Evolutionary conservation across 2,113 vertebrate species (phyloP), one percentile per base, ranked within the genome.

Genomic region (Azemiops feae): DNA sequence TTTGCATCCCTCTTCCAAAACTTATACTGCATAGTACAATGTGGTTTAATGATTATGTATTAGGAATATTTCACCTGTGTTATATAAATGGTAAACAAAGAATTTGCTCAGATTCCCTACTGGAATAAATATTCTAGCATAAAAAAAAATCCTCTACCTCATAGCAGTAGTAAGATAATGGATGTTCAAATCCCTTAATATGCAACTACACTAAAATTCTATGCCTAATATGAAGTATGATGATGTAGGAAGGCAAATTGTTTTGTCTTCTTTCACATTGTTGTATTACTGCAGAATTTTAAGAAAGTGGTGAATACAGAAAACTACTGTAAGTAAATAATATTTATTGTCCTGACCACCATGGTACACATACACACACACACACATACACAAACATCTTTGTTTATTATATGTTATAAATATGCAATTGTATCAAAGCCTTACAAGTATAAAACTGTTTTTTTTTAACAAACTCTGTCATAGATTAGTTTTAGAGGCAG

Each of bases 131-230:
- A 3, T 55, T 45, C 34, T 14, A 12, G 55, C 14, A 69, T 25
- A 52, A 81, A 60, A 54, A 88, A 88, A 0, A 22, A 12, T 11
- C 1, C 2, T 6, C 25, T 57, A 12, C 27, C 27, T 12, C 55
- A 81, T 4, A 92, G 27, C n/a, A n/a, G 39, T 34, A 57, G 39
- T 57, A 85, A 85, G 60, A 50, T 58, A 34, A 89, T 57, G 6
- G 23, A 47, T 57, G 20, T 85, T 89, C 57, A 52, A 69, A 92
- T 85, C 14, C 20, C 57, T 5, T 74, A 89, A 43, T 57, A 88
- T 94, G 92, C 89, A 96, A 96, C 88, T 95, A 91, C 96, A 94
- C 91, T 69, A 89, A 89, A 91, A 94, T 91, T 93, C 16, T 94
- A 92, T 87, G 94, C 90, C 93, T 39, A 0, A 85, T 30, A 91